Percentiles rank a stretch among this genome's conserved stretches.
phyloP scores from a whole-genome alignment of 2,888 invertebrate species.

The Osmoderma eremita region DNA sequence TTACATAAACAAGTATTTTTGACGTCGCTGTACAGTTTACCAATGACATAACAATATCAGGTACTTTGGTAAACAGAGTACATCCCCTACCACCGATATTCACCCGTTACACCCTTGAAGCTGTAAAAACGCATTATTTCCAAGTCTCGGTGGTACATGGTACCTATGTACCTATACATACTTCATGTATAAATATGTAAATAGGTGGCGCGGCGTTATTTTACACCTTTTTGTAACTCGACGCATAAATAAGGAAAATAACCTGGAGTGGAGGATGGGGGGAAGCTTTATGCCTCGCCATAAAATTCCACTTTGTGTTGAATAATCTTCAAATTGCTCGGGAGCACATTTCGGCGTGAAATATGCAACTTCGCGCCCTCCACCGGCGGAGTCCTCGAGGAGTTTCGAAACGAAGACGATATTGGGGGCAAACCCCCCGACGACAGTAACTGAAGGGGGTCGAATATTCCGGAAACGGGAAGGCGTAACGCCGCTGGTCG shows the following conservation, averaged over 20 bases:
- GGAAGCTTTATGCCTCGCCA: constrained; percentile 58
- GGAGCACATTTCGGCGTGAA: constrained; percentile 60
- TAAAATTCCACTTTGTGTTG: constrained; percentile 63
- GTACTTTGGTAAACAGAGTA: no score
- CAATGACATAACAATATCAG: no score
- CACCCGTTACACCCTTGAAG: no score
- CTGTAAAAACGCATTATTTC: no score
- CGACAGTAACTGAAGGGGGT: constrained; percentile 5
- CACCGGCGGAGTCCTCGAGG: constrained; percentile 1
- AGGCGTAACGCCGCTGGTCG: constrained; percentile 53
- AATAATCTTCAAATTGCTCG: constrained; percentile 63
- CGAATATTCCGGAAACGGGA: constrained; percentile 38
- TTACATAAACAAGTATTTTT: no score
- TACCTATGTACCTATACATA: neutral
- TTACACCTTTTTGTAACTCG: constrained; percentile 61
- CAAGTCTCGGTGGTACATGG: no score
- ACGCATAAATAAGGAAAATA: constrained; percentile 61
- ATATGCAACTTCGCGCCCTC: constrained; percentile 55
- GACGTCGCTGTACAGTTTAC: no score
- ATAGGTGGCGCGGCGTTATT: constrained; percentile 51
- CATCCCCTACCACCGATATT: no score
- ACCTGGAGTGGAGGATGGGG: constrained; percentile 54
- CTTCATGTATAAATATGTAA: constrained; percentile 38
- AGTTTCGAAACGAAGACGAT: constrained; percentile 35
- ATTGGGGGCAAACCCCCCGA: constrained; percentile 51